Conservation (phyloP, 2,113 vertebrate species). For the Balaeniceps rex region DNA sequence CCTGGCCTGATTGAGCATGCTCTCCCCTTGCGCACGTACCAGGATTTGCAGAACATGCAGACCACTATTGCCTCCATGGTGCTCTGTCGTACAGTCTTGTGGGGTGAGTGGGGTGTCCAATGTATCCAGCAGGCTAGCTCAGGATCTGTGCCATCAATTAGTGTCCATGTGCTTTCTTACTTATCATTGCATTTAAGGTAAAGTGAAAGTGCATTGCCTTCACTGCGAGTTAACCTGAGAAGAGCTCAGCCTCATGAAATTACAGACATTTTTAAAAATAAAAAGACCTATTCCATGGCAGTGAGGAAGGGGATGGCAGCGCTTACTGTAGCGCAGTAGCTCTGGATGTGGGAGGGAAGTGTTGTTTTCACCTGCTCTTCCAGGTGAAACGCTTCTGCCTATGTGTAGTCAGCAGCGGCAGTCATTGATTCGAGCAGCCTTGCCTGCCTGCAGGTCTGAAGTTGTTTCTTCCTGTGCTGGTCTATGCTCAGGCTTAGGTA, state of each 20-base stretch:
- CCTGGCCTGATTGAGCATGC: background rate
- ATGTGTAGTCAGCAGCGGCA: accelerated
- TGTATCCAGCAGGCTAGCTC: background rate
- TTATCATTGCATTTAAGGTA: background rate
- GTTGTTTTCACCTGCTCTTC: background rate
- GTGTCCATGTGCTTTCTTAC: background rate
- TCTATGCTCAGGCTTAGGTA: background rate
- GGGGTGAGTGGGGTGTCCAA: background rate
- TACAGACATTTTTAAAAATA: background rate
- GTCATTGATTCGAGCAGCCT: background rate
- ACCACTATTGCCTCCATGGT: background rate
- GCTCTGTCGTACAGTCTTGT: accelerated
- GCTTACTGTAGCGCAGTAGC: background rate
- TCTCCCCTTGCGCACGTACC: accelerated
- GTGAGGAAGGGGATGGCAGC: background rate
- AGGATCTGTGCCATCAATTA: background rate
- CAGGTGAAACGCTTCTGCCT: background rate
- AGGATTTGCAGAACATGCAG: background rate
- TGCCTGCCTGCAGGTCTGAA: background rate
- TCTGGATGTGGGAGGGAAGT: background rate
- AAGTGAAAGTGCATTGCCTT: background rate
- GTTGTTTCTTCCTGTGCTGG: background rate
- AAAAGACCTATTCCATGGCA: background rate
- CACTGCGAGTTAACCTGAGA: background rate
- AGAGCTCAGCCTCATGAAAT: background rate